Evolutionary conservation across 2,888 invertebrate species (phyloP), one percentile per base, ranked within the genome.

Genomic region (Calameuta filiformis): DNA sequence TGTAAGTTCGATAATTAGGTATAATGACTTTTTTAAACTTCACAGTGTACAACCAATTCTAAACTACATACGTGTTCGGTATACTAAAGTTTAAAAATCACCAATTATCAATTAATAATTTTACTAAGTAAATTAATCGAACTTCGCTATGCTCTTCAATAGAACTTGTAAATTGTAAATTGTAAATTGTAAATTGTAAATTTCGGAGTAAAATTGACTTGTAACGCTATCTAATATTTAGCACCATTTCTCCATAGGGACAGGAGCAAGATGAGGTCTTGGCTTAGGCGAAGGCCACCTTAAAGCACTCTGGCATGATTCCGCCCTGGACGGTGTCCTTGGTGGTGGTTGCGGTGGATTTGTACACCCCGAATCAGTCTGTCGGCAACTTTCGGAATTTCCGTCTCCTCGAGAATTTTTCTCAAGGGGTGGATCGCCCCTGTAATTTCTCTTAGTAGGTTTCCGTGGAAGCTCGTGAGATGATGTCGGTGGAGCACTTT

Each of bases 381-480:
- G 86, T 11, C 81, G 81, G 31, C 82, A 84, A 1, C 74, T 74
- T 3, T 89, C 89, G 4, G 82, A 76, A 35, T 23, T 30, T 73
- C 40, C 56, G 15, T 77, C 37, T 23, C 37, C 68, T 34, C 84
- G 84, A 4, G 79, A 77, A 56, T 69, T 82, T 73, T 85, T 88
- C 31, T 89, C 88, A 69, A 81, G 23, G 11, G 89, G 87, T 11
- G 92, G 91, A 83, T 93, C 93, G 1, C 93, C 93, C 79, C 93
- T 93, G 82, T 94, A 91, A 83, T 93, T 94, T 74, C 95, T 91
- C 88, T 95, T 95, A 77, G 93, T 93, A 0, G 95, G 94, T 86
- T 94, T 95, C 34, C 89, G 87, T 68, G 83, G 80, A 30, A 81
- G 71, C 3, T 89, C 89, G 23, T 76, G 75, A 1, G 89, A 84